Percentiles rank a stretch among this genome's conserved stretches.
Conservation (phyloP, 2,888 invertebrate genomes). For the Tipula confusa region DNA sequence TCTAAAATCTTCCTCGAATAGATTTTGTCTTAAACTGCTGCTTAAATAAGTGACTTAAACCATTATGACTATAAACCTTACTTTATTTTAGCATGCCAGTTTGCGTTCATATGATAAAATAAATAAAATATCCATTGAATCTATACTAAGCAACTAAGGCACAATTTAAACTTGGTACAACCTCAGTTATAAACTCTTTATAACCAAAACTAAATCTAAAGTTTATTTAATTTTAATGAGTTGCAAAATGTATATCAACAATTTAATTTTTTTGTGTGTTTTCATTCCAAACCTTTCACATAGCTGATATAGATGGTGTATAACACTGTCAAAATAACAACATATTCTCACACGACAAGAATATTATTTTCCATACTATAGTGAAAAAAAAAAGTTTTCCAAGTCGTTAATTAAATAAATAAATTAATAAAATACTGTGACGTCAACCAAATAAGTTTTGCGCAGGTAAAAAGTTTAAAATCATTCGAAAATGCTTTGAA, state of each 20-base stretch:
- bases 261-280: background rate
- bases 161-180: too few species aligned
- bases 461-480: background rate
- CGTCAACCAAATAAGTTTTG: background rate
- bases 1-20: too few species aligned
- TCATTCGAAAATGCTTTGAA: background rate
- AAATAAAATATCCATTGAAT: too few species aligned
- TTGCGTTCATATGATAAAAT: too few species aligned
- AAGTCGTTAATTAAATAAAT: background rate
- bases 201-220: too few species aligned
- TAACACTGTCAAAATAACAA: background rate
- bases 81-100: too few species aligned
- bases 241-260: background rate
- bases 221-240: background rate
- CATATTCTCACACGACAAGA: background rate
- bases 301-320: background rate
- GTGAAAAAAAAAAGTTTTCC: background rate
- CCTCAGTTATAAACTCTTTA: too few species aligned
- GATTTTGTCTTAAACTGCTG: too few species aligned
- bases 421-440: background rate
- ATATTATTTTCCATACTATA: background rate
- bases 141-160: too few species aligned
- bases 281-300: background rate
- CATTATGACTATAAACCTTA: too few species aligned
- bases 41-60: too few species aligned